A percentile compares a stretch with the other conserved stretches of the same genome.
These are phyloP conservation scores for Speoplatyrhinus poulsoni DNA, from an alignment of 2,113 vertebrate genomes.

Conservation along the genomic window DNA sequence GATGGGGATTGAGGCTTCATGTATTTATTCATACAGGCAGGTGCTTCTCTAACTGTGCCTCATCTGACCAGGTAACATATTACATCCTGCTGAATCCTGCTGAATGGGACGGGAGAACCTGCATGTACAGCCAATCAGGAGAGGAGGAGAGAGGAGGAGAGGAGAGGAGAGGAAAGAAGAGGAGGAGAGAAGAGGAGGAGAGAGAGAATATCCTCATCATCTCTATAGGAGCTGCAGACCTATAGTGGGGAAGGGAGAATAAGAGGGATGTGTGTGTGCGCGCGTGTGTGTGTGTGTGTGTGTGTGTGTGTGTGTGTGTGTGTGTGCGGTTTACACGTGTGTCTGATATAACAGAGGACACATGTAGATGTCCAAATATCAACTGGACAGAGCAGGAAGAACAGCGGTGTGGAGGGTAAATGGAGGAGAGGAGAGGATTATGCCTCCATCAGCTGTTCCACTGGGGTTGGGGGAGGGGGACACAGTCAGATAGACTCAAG, in stretches of 20 bases:
- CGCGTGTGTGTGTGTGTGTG: too few relatives aligned
- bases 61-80: too few relatives aligned
- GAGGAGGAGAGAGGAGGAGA: neutral
- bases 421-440: conserved; percentile 11
- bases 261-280: too few relatives aligned
- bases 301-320: too few relatives aligned
- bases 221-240: conserved; percentile 60
- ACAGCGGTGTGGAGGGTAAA: neutral
- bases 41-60: too few relatives aligned
- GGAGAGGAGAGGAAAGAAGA: neutral
- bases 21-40: too few relatives aligned
- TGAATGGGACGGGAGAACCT: neutral
- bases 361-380: too few relatives aligned
- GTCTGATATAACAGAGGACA: too few relatives aligned
- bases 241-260: neutral
- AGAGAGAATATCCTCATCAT: conserved; percentile 67
- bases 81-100: too few relatives aligned
- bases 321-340: too few relatives aligned
- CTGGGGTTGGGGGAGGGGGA: conserved; percentile 6
- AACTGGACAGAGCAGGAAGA: neutral
- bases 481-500: neutral
- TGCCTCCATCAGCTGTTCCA: conserved; percentile 58
- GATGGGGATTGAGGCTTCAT: too few relatives aligned
- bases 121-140: neutral
- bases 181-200: neutral